Base-by-base conservation (phyloP, 2,888 invertebrate genomes). In the Apotomis betuletana region DNA sequence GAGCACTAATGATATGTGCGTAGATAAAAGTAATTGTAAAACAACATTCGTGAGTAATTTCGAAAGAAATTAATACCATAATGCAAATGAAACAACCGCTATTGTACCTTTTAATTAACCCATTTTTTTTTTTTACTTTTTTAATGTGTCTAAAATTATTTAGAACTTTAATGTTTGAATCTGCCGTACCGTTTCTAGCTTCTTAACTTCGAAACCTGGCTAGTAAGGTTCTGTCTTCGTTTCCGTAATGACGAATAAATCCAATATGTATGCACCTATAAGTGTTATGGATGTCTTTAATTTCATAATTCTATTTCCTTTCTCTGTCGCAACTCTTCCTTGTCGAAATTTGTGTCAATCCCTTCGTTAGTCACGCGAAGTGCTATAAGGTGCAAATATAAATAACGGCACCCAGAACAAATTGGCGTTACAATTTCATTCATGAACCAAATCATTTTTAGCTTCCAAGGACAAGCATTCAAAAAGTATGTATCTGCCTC, bases 401-500 rank as follows among this genome's bases (percentile, higher is more conserved):
- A 80, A 80, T 84, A 83, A 83, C 81, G 76, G 68, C 78, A 77
- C 78, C 77, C 77, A 78, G n/a, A 57, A 57, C 27, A 68, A 68
- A 72, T 72, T 72, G 72, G 72, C 72, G 58, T 54, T 63, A 63
- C 41, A 15, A 68, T 72, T 54, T 68, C 63, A 68, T 68, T 61
- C 46, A 72, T 62, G 4, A 51, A 63, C 51, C 57, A 63, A 68
- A 72, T 59, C 72, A 27, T 69, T 73, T 73, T 73, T 86, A 87
- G 87, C 87, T 81, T 84, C 83, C 87, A 87, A 87, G 87, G 87
- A 87, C 70, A 87, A 84, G 82, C 78, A 83, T 82, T 80, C 83
- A 75, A 87, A 87, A 80, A 87, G 87, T 87, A 85, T 85, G 87
- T 86, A 80, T 79, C 74, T 69, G 67, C 67, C 67, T 69, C 49